These are phyloP conservation scores for Palloptera scutellata DNA, from an alignment of 2,888 invertebrate species.

Conservation along the genomic window DNA sequence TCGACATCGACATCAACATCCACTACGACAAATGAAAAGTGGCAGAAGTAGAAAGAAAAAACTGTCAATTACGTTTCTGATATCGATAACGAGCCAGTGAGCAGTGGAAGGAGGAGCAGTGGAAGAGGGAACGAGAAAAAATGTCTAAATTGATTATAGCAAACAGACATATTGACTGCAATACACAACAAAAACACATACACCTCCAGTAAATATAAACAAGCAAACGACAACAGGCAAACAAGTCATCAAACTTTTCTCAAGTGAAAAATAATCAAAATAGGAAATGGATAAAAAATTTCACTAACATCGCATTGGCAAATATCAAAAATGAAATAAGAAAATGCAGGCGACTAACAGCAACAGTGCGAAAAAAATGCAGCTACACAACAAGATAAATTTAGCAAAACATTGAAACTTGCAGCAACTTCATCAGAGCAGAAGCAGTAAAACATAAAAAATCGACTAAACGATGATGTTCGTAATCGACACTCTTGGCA, in stretches of 20 bases:
- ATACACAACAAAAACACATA: not conserved
- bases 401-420: no score
- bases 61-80: slow-evolving; percentile 35
- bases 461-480: no score
- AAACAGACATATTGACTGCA: slow-evolving; percentile 40
- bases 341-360: no score
- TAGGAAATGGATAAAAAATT: no score
- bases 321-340: no score
- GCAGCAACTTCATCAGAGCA: no score
- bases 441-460: no score
- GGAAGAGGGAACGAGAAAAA: slow-evolving; percentile 38
- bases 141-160: slow-evolving; percentile 58
- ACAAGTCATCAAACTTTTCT: slow-evolving; percentile 24
- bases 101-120: slow-evolving; percentile 21
- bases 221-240: slow-evolving; percentile 3
- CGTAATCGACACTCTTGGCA: no score
- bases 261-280: slow-evolving; percentile 10
- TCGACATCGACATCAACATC: slow-evolving; percentile 21
- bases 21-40: not conserved
- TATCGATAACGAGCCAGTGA: not conserved
- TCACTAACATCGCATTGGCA: no score
- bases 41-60: slow-evolving; percentile 24
- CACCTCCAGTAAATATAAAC: not conserved
- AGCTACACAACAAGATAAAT: no score
- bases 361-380: no score